Base-by-base conservation (phyloP, 2,797 vertebrate species). In the Ctenopoma kingsleyae region DNA sequence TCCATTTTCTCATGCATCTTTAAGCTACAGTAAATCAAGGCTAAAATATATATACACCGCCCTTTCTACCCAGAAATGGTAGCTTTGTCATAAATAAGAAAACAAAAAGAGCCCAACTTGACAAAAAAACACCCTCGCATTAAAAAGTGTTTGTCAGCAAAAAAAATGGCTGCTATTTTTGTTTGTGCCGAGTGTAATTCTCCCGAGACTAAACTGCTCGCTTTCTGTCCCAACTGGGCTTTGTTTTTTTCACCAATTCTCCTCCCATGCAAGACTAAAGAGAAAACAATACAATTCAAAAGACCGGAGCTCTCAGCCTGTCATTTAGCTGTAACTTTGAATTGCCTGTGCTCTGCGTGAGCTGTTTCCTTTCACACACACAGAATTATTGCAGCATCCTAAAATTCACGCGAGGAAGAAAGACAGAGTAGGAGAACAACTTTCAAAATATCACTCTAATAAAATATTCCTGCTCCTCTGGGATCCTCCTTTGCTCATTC, bases 401-500 rank as follows among this genome's bases (percentile, higher is more conserved):
- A 76, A 85, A 78, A 85, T 89, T 80, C 87, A 53, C 78, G 85
- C 87, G 69, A 60, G 85, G 81, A 87, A 91, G 83, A 89, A 89
- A 87, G 87, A 73, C 67, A 23, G 64, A 71, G 72, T 64, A 76
- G 80, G 58, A 74, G 78, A 84, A 69, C 38, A 58, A 83, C 78
- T 78, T 91, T 89, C 79, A 89, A 90, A 91, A 89, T 88, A 86
- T 88, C 81, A 81, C 89, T 87, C 83, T 91, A 87, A 93, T 92
- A 87, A 92, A 93, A 92, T 92, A 92, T 92, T 91, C 89, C 87
- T 50, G 82, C 76, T 92, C 88, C 89, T 87, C 76, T 89, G 91
- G 90, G 90, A 88, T 83, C 70, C 82, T 87, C 85, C 83, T 88
- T 83, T 90, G 90, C 91, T 86, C 87, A 75, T 89, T 91, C 92